Evolutionary conservation across 2,888 invertebrate species (phyloP), one percentile per base, ranked within the genome.

Genomic region (Argyresthia goedartella): DNA sequence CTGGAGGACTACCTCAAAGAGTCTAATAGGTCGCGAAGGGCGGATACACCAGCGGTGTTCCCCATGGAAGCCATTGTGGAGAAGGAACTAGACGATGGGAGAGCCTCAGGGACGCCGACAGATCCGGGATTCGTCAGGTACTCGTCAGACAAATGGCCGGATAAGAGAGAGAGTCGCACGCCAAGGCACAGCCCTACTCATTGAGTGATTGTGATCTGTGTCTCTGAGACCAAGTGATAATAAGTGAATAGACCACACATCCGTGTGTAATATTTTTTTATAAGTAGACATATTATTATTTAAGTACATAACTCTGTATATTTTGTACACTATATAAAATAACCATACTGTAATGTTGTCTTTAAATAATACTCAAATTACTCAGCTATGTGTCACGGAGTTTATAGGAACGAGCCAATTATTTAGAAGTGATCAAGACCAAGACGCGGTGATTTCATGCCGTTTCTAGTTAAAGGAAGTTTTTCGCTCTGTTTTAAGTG

Each of bases 111-210:
- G n/a, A 89, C 91, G 0, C 92, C 93, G 0, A 90, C 89, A 0
- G 92, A 93, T 69, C 92, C 92, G 0, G 93, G 93, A 3, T 93
- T 89, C 61, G 93, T 93, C 1, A 90, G 91, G 63, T 92, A 92
- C 65, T 89, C 92, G 0, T 93, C 91, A 1, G 90, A 89, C 56
- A 88, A 90, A 60, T 93, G 93, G 93, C 88, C 89, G 0, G 86
- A 87, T 46, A 84, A 81, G 50, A 62, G 84, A 33, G 88, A 84
- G 62, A 66, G 87, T 8, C 87, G 89, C 59, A 90, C 91, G 1
- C 91, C 91, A 0, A 67, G 88, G 57, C 88, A 88, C 55, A 89
- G 88, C 64, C 89, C 88, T 3, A 86, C 86, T 36, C 67, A 66
- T 58, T 67, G 41, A 10, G 35, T 48, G 48, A 36, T 15, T 44